Evolutionary conservation across 92 coral and sea anemone genomes (phyloP), one percentile per base, ranked within the genome.

Genomic region (Actinostola sp.): DNA sequence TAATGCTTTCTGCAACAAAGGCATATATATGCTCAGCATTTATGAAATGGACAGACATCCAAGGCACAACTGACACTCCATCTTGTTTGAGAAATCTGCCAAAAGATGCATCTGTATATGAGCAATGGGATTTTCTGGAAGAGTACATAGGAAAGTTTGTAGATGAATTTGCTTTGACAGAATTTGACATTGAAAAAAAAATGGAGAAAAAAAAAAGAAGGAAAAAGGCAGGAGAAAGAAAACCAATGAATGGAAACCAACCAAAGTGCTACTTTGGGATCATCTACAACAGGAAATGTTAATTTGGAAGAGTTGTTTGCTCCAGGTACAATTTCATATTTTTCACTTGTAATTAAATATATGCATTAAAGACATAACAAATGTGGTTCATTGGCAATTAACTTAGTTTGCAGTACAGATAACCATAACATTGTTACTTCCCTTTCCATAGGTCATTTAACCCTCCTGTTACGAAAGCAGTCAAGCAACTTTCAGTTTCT

Each of bases 11-110:
- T 7, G 72, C 89, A 53, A 89, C 88, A 19, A 84, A 84, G 56
- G 89, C 94, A 39, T 79, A 80, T 57, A 46, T 84, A 35, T 89
- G 85, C 54, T 43, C 84, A 35, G 93, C 93, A 0, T 88, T 88
- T 24, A 80, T 78, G 81, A 44, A 57, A 23, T 88, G 86, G 86
- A 52, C 88, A 23, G 63, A 67, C 21, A 73, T 78, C 11, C 12
- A 70, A 26, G 67, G 50, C 23, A 59, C 66, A 1, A 39, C 45
- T 14, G 71, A 45, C 26, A 33, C 24, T 7, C 71, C 73, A 1
- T 16, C 36, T 55, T 41, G 80, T 67, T 43, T 61, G 19, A 12
- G 24, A 6, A 62, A 9, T 8, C 9, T 48, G 9, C 23, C 50
- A 4, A 35, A 62, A 20, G 35, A 20, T 9, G 0, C 20, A 62